phyloP scores from a whole-genome alignment of 30 jellyfish, hydroid and myxozoan species.

The Aurelia sp. region DNA sequence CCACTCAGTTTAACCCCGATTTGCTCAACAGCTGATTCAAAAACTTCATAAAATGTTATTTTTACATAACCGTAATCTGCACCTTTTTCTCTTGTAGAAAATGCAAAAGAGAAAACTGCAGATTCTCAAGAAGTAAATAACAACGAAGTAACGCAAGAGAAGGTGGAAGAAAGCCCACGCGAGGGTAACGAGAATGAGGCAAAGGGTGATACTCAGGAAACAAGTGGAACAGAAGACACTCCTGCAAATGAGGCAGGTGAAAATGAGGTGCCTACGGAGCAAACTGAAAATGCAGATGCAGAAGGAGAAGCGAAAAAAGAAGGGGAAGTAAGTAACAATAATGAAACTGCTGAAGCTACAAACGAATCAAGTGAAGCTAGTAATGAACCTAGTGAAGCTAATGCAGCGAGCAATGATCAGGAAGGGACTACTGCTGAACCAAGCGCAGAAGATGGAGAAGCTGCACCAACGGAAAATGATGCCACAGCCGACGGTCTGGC shows the following conservation, averaged over 20 bases:
- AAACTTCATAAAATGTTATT: too few relatives aligned
- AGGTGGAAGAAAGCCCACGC: background rate
- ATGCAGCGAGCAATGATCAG: background rate
- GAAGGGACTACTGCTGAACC: slow-evolving; percentile 5
- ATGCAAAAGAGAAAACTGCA: background rate
- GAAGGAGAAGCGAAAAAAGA: background rate
- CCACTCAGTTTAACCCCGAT: too few relatives aligned
- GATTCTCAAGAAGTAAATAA: background rate
- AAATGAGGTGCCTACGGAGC: background rate
- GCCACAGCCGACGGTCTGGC: background rate
- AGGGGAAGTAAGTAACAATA: background rate
- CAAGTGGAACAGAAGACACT: background rate
- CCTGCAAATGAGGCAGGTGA: background rate
- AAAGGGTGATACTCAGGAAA: too few relatives aligned
- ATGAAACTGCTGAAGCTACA: background rate
- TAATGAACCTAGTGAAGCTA: background rate
- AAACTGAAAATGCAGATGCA: background rate
- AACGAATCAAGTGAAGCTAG: background rate
- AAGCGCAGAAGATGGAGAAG: background rate
- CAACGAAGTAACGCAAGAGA: background rate
- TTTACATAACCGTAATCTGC: too few relatives aligned
- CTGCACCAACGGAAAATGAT: background rate
- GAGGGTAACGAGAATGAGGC: too few relatives aligned
- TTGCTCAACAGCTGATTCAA: too few relatives aligned
- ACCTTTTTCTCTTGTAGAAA: background rate